Percentiles rank a stretch among this genome's conserved stretches.
phyloP scores from a whole-genome alignment of 2,797 vertebrate species.

The Enteromius radiatus region DNA sequence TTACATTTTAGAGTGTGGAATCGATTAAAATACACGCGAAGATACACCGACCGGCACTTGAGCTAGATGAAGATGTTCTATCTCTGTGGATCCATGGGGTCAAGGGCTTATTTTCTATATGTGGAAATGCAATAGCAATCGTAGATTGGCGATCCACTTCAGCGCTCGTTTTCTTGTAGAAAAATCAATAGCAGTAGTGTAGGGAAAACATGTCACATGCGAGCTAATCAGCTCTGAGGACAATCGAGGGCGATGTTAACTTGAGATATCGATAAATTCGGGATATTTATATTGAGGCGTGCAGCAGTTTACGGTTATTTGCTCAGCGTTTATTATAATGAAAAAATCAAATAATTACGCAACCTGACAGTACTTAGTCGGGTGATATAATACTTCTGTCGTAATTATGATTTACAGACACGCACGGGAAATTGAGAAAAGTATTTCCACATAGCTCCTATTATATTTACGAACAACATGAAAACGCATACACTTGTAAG shows the following conservation, averaged over 20 bases:
- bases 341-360: neutral
- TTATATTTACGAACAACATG: neutral
- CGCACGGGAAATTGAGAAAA: neutral
- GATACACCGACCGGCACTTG: constrained; percentile 1
- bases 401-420: neutral
- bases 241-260: constrained; percentile 53
- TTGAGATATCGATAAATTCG: constrained; percentile 19
- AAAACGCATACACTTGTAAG: neutral
- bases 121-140: constrained; percentile 31
- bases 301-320: neutral
- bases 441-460: neutral
- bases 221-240: constrained; percentile 46
- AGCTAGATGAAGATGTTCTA: constrained; percentile 1
- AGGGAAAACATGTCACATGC: constrained; percentile 50
- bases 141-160: constrained; percentile 20
- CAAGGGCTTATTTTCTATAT: constrained; percentile 30
- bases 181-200: constrained; percentile 52
- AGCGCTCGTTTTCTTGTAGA: constrained; percentile 33
- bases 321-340: neutral
- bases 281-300: neutral
- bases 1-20: neutral
- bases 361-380: neutral
- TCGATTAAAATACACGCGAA: constrained; percentile 15
- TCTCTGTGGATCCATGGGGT: neutral
- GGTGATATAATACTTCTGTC: neutral